Base-by-base conservation (phyloP, 2,113 vertebrate species). In the Gymnorhina tibicen region DNA sequence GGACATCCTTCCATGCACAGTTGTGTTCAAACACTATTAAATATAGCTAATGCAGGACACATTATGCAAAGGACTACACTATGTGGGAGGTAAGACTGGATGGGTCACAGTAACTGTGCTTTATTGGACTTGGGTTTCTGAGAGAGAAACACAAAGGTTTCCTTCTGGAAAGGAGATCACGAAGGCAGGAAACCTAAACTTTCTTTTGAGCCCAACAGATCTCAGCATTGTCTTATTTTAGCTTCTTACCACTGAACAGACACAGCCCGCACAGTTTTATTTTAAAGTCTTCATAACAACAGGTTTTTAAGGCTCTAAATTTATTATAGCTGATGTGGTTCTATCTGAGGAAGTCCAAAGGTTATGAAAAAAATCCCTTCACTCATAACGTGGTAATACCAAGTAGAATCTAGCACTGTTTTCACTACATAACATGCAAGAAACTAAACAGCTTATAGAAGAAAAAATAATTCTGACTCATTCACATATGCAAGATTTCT, bases 401-500 rank as follows among this genome's bases (percentile, higher is more conserved):
- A 68, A 72, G 76, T n/a, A 93, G 35, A 76, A 94, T 39, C 35
- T 86, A 90, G 60, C 47, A 80, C 47, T 14, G 4, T 90, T 96
- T 89, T 85, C 79, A 78, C 39, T 75, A 72, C 12, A 55, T 5
- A 55, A 56, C 24, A 85, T 53, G 24, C 30, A 87, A 91, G 70
- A 87, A 94, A 94, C 47, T 69, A 77, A 89, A 80, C 46, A 82
- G 58, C 59, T 83, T 87, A 85, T 46, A 79, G 66, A 66, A 86
- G 73, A 91, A 81, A 75, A 85, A 63, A 81, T 47, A 93, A 83
- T n/a, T 68, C 67, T 88, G 64, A 88, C 63, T 97, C 63, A 80
- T 88, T 74, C 92, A 92, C 85, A 90, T 93, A 94, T 44, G 73
- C 89, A 87, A 82, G 41, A 78, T 88, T 69, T 88, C 79, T 90